phyloP scores from a whole-genome alignment of 2,113 vertebrate genomes.

The Syngnathoides biaculeatus region DNA sequence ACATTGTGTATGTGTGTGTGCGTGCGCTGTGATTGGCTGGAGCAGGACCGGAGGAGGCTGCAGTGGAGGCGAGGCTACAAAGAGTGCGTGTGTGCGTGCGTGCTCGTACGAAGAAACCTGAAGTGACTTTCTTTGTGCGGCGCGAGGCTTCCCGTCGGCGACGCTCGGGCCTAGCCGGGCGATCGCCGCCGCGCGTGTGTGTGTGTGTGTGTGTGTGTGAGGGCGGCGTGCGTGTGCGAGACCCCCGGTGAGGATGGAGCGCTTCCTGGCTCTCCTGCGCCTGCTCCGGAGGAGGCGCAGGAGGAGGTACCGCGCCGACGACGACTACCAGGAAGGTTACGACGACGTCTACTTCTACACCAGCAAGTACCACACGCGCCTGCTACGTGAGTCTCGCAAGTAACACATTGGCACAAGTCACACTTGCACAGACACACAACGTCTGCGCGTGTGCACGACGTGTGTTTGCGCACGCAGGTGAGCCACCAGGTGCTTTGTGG shows the following conservation, averaged over 20 bases:
- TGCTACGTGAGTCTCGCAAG: conserved; percentile 73
- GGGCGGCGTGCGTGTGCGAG: background rate
- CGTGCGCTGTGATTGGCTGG: conserved; percentile 59
- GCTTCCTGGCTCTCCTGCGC: conserved; percentile 91
- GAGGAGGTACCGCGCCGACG: conserved; percentile 95
- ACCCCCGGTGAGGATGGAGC: conserved; percentile 77
- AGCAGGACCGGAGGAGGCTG: conserved; percentile 57
- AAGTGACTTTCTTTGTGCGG: conserved; percentile 38
- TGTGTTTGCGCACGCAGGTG: conserved; percentile 41
- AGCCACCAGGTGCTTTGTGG: conserved; percentile 51
- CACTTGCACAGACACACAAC: background rate
- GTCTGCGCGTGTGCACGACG: background rate
- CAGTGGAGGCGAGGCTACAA: conserved; percentile 56
- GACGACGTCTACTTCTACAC: conserved; percentile 97
- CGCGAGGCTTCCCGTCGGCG: conserved; percentile 28
- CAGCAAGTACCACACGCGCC: conserved; percentile 80
- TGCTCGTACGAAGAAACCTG: conserved; percentile 44
- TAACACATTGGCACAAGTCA: no score
- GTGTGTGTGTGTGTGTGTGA: conserved; percentile 10
- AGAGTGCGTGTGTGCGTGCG: conserved; percentile 35
- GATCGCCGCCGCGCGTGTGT: background rate
- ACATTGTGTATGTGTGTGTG: conserved; percentile 36
- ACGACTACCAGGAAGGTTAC: conserved; percentile 98
- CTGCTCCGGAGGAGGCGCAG: conserved; percentile 90
- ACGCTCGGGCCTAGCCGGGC: conserved; percentile 7